A percentile compares a stretch with the other conserved stretches of the same genome.
phyloP scores from a whole-genome alignment of 2,888 invertebrate species.

The Cosmorhoe ocellata region DNA sequence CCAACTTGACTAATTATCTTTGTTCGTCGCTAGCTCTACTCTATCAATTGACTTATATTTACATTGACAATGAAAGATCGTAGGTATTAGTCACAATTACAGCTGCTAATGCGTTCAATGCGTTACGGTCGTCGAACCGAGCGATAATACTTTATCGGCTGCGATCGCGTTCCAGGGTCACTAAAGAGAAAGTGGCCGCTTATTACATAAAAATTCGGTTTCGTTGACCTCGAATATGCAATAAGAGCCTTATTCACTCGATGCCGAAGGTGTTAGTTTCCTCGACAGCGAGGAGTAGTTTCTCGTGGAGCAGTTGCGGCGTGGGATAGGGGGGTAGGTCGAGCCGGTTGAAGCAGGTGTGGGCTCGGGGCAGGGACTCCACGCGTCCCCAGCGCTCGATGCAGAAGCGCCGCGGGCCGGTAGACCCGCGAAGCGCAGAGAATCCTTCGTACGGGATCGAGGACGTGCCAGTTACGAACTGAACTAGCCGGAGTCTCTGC shows the following conservation, averaged over 20 bases:
- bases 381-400: slow-evolving; percentile 98
- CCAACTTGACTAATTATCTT: slow-evolving; percentile 57
- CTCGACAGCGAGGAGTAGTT: slow-evolving; percentile 95
- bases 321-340: slow-evolving; percentile 98
- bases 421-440: slow-evolving; percentile 95
- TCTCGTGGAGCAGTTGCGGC: slow-evolving; percentile 94
- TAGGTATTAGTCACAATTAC: slow-evolving; percentile 46
- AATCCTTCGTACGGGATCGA: slow-evolving; percentile 99
- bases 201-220: slow-evolving; percentile 9
- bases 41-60: slow-evolving; percentile 71
- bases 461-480: slow-evolving; percentile 99
- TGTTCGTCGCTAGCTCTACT: slow-evolving; percentile 52
- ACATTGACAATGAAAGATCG: slow-evolving; percentile 54
- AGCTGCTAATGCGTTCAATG: slow-evolving; percentile 39
- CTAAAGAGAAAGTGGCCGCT: slow-evolving; percentile 6
- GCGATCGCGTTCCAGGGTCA: slow-evolving; percentile 24
- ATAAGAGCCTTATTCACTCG: slow-evolving; percentile 84
- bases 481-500: slow-evolving; percentile 93
- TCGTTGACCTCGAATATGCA: slow-evolving; percentile 2
- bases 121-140: slow-evolving; percentile 35
- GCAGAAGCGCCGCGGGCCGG: slow-evolving; percentile 97
- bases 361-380: slow-evolving; percentile 96
- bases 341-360: slow-evolving; percentile 98
- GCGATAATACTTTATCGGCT: slow-evolving; percentile 33
- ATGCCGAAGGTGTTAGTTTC: slow-evolving; percentile 98